Conservation (phyloP, 2,888 invertebrate genomes). For the Maniola hyperantus region DNA sequence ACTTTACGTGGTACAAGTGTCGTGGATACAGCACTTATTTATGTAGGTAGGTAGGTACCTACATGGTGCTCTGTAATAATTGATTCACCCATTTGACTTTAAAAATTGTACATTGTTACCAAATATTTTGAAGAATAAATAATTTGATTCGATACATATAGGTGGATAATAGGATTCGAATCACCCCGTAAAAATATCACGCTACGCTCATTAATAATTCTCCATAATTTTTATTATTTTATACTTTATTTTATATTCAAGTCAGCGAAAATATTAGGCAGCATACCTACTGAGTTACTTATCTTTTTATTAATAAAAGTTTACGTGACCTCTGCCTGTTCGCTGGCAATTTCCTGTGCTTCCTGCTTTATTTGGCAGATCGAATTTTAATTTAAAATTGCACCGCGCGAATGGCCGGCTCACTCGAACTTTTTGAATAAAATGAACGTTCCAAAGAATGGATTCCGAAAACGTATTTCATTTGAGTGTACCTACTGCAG, state of each 20-base stretch:
- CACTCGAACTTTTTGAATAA: conserved; percentile 39
- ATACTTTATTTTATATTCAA: conserved; percentile 63
- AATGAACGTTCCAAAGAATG: conserved; percentile 39
- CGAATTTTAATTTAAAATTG: conserved; percentile 45
- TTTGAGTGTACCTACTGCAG: conserved; percentile 25
- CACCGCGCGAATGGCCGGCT: conserved; percentile 37
- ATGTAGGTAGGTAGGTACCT: no score
- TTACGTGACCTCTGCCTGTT: conserved; percentile 55
- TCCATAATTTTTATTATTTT: no score
- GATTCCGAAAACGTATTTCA: conserved; percentile 38
- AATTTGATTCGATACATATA: no score
- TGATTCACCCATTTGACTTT: no score
- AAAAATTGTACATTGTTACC: no score
- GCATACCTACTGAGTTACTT: conserved; percentile 64
- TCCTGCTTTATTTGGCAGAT: conserved; percentile 51
- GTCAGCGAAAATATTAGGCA: conserved; percentile 58
- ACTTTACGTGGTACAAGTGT: no score
- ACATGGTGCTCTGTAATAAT: no score
- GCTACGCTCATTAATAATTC: no score
- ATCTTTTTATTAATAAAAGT: conserved; percentile 75
- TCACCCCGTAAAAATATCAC: no score
- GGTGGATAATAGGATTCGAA: no score
- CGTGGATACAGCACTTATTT: no score
- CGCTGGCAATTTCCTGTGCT: conserved; percentile 47
- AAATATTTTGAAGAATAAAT: no score